Evolutionary conservation across 2,797 vertebrate genomes (phyloP).

Genomic region (Scarus forsteni): DNA sequence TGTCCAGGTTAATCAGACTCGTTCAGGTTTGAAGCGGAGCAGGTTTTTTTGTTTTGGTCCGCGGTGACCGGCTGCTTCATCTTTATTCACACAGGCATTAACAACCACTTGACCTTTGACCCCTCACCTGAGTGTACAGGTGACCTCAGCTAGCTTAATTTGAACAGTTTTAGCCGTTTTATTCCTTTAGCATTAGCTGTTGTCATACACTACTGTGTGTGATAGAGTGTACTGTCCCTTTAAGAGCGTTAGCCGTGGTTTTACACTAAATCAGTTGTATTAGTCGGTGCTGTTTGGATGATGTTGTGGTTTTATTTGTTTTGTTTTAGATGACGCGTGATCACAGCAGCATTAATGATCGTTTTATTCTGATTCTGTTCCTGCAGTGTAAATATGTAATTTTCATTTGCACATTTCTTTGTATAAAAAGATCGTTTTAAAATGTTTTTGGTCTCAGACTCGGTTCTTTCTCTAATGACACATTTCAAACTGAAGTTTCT

Average conservation of each 20-base stretch:
- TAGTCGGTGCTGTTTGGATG: too few species aligned
- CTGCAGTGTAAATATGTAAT: conserved; percentile 11
- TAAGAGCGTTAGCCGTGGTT: background rate
- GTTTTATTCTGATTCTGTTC: too few species aligned
- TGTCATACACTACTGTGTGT: too few species aligned
- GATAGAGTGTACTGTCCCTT: background rate
- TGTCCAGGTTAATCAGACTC: background rate
- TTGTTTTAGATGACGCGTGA: too few species aligned
- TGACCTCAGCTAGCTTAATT: background rate
- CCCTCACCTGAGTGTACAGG: background rate
- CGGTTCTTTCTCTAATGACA: background rate
- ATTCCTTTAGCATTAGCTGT: too few species aligned
- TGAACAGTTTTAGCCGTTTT: background rate
- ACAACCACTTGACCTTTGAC: background rate
- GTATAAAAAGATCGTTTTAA: background rate
- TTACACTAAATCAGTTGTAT: background rate
- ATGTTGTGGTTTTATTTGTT: too few species aligned
- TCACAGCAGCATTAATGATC: background rate
- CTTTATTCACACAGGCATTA: background rate
- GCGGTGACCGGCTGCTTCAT: background rate
- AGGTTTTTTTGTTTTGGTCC: too few species aligned
- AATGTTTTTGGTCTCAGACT: background rate
- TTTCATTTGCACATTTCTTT: background rate
- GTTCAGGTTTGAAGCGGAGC: background rate
- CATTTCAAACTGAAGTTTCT: background rate